phyloP scores from a whole-genome alignment of 1,140 invertebrate genomes.

The Penaeus vannamei region DNA sequence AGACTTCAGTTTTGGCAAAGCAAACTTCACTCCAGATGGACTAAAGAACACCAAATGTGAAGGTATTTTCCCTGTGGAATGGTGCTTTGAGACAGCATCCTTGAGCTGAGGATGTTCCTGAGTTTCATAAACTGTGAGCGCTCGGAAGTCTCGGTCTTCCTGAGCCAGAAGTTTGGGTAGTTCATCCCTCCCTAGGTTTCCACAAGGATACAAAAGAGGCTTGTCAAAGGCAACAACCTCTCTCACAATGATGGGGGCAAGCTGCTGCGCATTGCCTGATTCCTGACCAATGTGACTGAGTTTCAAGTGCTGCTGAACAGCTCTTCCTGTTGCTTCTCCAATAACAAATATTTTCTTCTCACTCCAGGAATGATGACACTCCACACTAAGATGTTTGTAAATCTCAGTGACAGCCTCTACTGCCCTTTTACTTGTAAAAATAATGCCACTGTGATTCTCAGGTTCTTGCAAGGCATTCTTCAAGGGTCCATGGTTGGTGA shows the following conservation, averaged over 20 bases:
- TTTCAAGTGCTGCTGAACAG: slow-evolving; percentile 69
- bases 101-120: slow-evolving; percentile 70
- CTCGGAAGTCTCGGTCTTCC: slow-evolving; percentile 70
- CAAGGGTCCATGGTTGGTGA: slow-evolving; percentile 71
- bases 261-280: slow-evolving; percentile 72
- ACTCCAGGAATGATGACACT: slow-evolving; percentile 69
- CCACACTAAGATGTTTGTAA: slow-evolving; percentile 61
- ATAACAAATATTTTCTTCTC: slow-evolving; percentile 72
- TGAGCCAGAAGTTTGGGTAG: slow-evolving; percentile 70
- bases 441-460: slow-evolving; percentile 70
- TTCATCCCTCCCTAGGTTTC: slow-evolving; percentile 72
- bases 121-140: slow-evolving; percentile 71
- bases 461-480: slow-evolving; percentile 70
- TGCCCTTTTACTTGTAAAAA: slow-evolving; percentile 73
- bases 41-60: slow-evolving; percentile 73
- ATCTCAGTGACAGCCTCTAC: slow-evolving; percentile 70
- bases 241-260: slow-evolving; percentile 71
- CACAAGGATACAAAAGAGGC: slow-evolving; percentile 73
- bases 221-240: slow-evolving; percentile 69
- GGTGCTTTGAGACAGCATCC: slow-evolving; percentile 69
- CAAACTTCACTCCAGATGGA: slow-evolving; percentile 72
- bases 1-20: slow-evolving; percentile 69
- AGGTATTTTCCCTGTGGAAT: slow-evolving; percentile 69
- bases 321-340: slow-evolving; percentile 71
- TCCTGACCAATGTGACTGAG: slow-evolving; percentile 71